A percentile compares a stretch with the other conserved stretches of the same genome.
phyloP scores from a whole-genome alignment of 2,797 vertebrate genomes.

The Phrynocephalus vlangalii region DNA sequence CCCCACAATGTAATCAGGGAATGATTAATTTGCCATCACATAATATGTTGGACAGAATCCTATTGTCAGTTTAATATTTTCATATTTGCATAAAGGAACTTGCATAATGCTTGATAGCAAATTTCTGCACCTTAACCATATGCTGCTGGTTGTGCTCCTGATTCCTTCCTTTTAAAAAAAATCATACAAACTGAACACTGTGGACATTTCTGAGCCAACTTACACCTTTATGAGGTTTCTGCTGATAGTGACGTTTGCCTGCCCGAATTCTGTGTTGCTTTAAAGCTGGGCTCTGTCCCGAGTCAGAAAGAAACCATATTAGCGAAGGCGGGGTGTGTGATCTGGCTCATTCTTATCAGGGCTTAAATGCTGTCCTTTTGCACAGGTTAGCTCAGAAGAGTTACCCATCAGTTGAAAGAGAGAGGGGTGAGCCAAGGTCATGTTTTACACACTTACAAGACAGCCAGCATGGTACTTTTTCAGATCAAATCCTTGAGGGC shows the following conservation, averaged over 20 bases:
- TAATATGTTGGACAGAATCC: too few species aligned
- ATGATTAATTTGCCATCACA: too few species aligned
- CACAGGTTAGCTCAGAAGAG: neutral
- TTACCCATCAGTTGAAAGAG: neutral
- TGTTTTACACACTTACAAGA: neutral
- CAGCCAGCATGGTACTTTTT: neutral
- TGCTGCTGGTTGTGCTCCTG: too few species aligned
- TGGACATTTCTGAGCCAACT: neutral
- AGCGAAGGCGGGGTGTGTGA: neutral
- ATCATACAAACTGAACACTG: too few species aligned
- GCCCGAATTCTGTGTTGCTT: neutral
- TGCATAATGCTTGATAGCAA: too few species aligned
- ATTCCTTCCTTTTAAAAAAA: neutral
- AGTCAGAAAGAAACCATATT: neutral
- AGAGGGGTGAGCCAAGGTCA: neutral
- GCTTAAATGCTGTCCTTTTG: neutral
- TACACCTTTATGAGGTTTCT: neutral
- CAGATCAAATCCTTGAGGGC: neutral
- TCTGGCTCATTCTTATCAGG: neutral
- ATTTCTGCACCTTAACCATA: too few species aligned
- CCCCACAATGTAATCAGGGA: too few species aligned
- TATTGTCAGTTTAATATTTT: too few species aligned
- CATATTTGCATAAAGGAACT: too few species aligned
- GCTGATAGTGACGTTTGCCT: neutral
- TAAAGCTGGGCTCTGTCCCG: neutral